Base-by-base conservation (phyloP, 1,140 invertebrate genomes). In the Listronotus bonariensis region DNA sequence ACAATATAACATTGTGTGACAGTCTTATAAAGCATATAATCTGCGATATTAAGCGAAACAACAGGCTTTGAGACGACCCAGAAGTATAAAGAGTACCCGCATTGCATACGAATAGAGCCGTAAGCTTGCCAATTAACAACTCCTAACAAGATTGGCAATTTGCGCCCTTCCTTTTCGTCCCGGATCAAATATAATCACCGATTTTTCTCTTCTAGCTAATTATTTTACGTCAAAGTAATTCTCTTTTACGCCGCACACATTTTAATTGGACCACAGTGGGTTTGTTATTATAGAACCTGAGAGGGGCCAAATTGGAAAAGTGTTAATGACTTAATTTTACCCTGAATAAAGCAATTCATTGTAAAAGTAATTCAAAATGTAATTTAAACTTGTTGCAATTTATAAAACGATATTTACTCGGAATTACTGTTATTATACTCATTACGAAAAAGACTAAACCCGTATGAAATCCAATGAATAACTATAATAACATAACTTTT, bases 101-200 rank as follows among this genome's bases (percentile, higher is more conserved):
- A 72, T 71, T 72, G 74, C 74, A 75, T 75, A 75, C 74, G 69
- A 75, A 75, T 75, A 64, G 71, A 71, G 26, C 57, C 59, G 68
- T 75, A 74, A 75, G 72, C 71, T 67, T 58, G 68, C 60, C 72
- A 76, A 76, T 76, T 76, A 76, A 74, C 74, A 76, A 73, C 69
- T 76, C 68, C 71, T 74, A 76, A 74, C 74, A 74, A 76, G 74
- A 76, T 76, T 74, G 74, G 69, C 74, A 76, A 76, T 76, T 76
- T 76, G 72, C 67, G 68, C 73, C 68, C 72, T 67, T 58, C 59
- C 65, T 65, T 66, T 68, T 59, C 69, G 55, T 64, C 70, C 68
- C 65, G 74, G 72, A 76, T 76, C 74, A 76, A 74, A 74, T 74
- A 73, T 74, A 73, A 76, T 73, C 74, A 72, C 45, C 71, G 74